Evolutionary conservation across 2,113 vertebrate genomes (phyloP).

Genomic region (Herpailurus yagouaroundi): DNA sequence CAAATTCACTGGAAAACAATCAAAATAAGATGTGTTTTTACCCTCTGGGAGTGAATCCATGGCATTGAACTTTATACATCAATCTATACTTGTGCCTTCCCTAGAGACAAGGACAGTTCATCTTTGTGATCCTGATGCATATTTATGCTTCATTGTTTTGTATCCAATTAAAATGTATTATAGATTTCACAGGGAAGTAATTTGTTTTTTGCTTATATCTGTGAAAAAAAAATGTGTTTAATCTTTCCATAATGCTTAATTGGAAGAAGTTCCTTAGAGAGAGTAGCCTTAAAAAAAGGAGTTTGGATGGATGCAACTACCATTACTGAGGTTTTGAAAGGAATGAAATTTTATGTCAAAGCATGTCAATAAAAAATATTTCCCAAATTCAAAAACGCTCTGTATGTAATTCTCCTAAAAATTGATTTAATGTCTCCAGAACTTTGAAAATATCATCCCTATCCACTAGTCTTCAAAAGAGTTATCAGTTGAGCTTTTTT

Average conservation of each 20-base stretch:
- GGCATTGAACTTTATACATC: background rate
- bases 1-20: background rate
- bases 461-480: background rate
- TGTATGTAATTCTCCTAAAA: background rate
- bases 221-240: background rate
- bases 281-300: background rate
- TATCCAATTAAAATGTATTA: slow-evolving; percentile 58
- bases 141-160: slow-evolving; percentile 49
- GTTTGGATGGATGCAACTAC: background rate
- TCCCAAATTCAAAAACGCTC: background rate
- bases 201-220: background rate
- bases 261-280: background rate
- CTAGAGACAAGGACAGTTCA: background rate
- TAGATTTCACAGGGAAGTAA: background rate
- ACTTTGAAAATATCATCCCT: background rate
- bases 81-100: background rate
- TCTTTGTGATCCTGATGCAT: background rate
- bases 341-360: background rate
- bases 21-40: background rate
- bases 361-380: background rate
- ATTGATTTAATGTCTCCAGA: background rate
- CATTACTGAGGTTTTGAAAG: background rate
- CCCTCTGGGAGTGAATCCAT: background rate
- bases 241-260: slow-evolving; percentile 28
- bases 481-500: background rate